Percentiles rank a stretch among this genome's conserved stretches.
These are phyloP conservation scores for Trematomus bernacchii DNA, from an alignment of 2,797 vertebrate genomes.

Conservation along the genomic window DNA sequence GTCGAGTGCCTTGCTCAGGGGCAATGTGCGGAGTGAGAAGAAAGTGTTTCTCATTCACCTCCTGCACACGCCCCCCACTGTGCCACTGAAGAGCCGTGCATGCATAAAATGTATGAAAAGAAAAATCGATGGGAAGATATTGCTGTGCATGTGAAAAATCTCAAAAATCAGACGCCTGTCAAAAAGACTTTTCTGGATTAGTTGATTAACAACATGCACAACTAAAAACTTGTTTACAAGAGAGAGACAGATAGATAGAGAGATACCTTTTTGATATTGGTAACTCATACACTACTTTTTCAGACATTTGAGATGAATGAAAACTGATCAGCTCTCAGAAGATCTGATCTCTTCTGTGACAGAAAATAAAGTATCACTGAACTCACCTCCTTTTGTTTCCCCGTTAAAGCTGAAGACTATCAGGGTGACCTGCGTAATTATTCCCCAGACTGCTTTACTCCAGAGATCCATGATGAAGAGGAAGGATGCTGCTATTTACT, in stretches of 20 bases:
- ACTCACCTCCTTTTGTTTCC: conserved; percentile 63
- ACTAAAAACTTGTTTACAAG: not conserved
- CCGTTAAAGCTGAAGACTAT: conserved; percentile 44
- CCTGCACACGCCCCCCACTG: not conserved
- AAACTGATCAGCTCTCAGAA: not conserved
- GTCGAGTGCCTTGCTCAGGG: conserved; percentile 25
- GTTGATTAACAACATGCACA: not conserved
- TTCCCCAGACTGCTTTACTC: conserved; percentile 60
- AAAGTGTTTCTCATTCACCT: conserved; percentile 25
- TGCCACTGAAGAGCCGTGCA: not conserved
- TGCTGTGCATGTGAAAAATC: not conserved
- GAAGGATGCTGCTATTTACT: conserved; percentile 39
- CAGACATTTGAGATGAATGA: conserved; percentile 1
- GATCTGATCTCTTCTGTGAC: too few relatives aligned
- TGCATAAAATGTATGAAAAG: not conserved
- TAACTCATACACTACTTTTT: not conserved
- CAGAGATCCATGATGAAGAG: conserved; percentile 66
- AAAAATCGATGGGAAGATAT: conserved; percentile 4
- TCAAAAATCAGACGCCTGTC: not conserved
- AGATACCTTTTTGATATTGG: not conserved
- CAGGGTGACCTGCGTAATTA: conserved; percentile 58
- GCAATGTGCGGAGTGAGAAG: not conserved
- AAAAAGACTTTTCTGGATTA: not conserved
- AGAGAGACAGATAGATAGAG: not conserved
- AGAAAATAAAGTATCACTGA: not conserved